A percentile compares a stretch with the other conserved stretches of the same genome.
Evolutionary conservation across 2,888 invertebrate species (phyloP).

Genomic region (Colletes collaris): DNA sequence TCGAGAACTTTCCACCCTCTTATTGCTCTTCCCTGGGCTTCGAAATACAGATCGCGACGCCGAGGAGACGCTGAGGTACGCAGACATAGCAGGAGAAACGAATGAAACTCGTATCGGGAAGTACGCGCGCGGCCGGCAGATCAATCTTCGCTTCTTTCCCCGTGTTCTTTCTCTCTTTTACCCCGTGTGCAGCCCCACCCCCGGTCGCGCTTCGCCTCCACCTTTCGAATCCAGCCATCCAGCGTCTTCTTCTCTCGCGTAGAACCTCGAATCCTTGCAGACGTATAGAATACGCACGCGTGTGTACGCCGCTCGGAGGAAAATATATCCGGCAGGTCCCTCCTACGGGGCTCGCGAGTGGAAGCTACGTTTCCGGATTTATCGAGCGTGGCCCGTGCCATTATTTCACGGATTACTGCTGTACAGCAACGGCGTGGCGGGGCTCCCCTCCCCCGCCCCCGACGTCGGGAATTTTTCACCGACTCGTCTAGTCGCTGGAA

Average conservation of each 20-base stretch:
- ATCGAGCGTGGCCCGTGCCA: constrained; percentile 68
- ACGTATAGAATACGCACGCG: constrained; percentile 69
- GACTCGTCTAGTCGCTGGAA: constrained; percentile 29
- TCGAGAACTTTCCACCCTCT: constrained; percentile 18
- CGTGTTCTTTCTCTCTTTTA: constrained; percentile 20
- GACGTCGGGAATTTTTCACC: constrained; percentile 54
- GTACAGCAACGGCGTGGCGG: constrained; percentile 10
- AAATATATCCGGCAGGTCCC: constrained; percentile 61
- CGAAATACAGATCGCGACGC: neutral
- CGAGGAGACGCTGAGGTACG: constrained; percentile 19
- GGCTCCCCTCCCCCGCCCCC: neutral
- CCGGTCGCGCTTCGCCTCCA: constrained; percentile 44
- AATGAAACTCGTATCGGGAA: constrained; percentile 69
- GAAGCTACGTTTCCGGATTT: constrained; percentile 66
- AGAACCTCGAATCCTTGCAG: constrained; percentile 48
- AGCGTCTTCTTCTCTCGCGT: constrained; percentile 67
- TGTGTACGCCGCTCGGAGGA: constrained; percentile 59
- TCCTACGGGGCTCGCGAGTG: constrained; percentile 59
- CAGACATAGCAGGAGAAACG: constrained; percentile 49
- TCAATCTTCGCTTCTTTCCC: constrained; percentile 67
- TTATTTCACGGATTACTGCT: constrained; percentile 71
- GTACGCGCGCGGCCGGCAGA: constrained; percentile 62
- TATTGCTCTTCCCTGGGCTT: neutral
- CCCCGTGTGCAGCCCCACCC: constrained; percentile 45
- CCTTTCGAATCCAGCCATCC: constrained; percentile 62